Evolutionary conservation across 2,888 invertebrate genomes (phyloP).

Genomic region (Neoitamus cyanurus): DNA sequence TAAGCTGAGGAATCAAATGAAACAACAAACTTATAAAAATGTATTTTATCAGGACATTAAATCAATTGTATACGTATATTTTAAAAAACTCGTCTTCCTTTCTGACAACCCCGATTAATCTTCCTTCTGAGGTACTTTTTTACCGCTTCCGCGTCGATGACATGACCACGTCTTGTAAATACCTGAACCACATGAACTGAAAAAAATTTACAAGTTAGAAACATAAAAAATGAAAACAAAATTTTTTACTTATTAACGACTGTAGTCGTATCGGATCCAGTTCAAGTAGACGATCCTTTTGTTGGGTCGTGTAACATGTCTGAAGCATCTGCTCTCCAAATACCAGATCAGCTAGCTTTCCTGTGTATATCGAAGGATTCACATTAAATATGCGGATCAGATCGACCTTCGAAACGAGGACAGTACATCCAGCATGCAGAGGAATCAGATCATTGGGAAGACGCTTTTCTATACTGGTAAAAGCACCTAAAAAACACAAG

Average conservation of each 20-base stretch:
- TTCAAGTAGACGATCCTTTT: slow-evolving; percentile 54
- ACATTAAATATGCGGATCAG: slow-evolving; percentile 61
- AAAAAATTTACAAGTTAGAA: slow-evolving; percentile 46
- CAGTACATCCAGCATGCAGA: slow-evolving; percentile 62
- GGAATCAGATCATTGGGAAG: slow-evolving; percentile 57
- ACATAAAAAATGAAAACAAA: neutral
- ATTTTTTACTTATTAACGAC: slow-evolving; percentile 62
- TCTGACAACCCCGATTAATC: slow-evolving; percentile 55
- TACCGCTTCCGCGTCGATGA: slow-evolving; percentile 57
- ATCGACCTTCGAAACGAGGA: slow-evolving; percentile 62
- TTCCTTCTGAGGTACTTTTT: slow-evolving; percentile 60
- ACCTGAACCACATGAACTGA: slow-evolving; percentile 64
- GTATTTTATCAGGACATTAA: neutral
- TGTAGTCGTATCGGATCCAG: slow-evolving; percentile 59
- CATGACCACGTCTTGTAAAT: slow-evolving; percentile 60
- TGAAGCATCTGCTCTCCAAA: slow-evolving; percentile 60
- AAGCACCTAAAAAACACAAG: slow-evolving; percentile 6
- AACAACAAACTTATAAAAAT: neutral
- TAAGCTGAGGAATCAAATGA: neutral
- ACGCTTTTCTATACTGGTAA: neutral
- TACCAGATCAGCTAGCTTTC: slow-evolving; percentile 62
- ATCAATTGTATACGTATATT: neutral
- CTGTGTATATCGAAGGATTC: slow-evolving; percentile 63
- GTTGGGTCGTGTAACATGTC: slow-evolving; percentile 56
- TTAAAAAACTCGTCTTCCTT: neutral